Evolutionary conservation across 2,888 invertebrate species (phyloP), one percentile per base, ranked within the genome.

Genomic region (Sarcophaga subvicina): DNA sequence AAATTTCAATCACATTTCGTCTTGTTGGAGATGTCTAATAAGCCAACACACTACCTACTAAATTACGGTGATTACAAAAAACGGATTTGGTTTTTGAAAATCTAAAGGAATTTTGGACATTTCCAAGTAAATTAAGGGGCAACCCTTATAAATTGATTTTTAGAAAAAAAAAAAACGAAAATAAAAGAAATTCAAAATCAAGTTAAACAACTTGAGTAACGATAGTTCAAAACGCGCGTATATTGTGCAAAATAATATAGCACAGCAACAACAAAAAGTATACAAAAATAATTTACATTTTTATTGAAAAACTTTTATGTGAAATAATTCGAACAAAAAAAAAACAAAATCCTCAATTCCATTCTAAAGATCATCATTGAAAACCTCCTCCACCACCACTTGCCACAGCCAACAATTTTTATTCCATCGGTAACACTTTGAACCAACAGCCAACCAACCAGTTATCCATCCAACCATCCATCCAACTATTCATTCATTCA

Each of bases 231-330:
- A 75, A 67, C 69, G 63, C 77, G 66, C 49, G 12, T 75, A 49
- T 67, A 64, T 47, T 66, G 17, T 62, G 20, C 37, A 78, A 60
- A 76, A 54, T 63, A 69, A 75, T 75, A 54, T 62, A 20, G 14
- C 22, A 66, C 20, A 69, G n/a, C 37, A 64, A 73, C 47, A 72
- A 71, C 72, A 88, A 62, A 66, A 63, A 67, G 71, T 11, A 49
- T 67, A 78, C 66, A 79, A 20, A 87, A 81, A 88, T 88, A 89
- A 90, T 90, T 90, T 89, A 89, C 90, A 90, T 90, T 90, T 90
- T 90, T 90, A 90, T 90, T 85, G 90, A 89, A 90, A 90, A 90
- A 90, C 87, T 90, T 90, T 90, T 79, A 66, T 81, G 85, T 20
- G 80, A 87, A 89, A 81, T 87, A 89, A 88, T 86, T 88, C 75